These are phyloP conservation scores for Conus canariensis DNA, from an alignment of 2,888 invertebrate genomes.

Conservation along the genomic window DNA sequence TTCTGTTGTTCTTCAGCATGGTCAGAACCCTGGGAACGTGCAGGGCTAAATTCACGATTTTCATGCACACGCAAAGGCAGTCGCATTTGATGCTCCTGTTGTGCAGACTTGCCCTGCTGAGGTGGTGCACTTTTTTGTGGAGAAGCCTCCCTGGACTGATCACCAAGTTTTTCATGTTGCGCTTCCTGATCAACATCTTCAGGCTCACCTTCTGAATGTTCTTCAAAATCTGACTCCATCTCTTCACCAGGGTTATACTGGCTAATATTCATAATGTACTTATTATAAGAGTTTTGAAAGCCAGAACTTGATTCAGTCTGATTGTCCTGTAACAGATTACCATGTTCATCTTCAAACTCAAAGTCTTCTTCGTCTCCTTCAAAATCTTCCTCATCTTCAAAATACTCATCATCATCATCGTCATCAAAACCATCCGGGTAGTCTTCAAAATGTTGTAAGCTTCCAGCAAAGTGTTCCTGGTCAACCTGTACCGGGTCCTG, in stretches of 20 bases:
- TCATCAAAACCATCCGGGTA: neutral
- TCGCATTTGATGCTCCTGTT: neutral
- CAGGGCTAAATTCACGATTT: neutral
- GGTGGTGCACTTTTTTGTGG: neutral
- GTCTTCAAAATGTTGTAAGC: neutral
- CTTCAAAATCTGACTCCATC: neutral
- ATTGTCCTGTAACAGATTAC: neutral
- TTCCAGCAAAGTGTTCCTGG: neutral
- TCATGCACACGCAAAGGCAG: neutral
- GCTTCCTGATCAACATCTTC: neutral
- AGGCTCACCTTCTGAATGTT: neutral
- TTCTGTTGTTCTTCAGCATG: neutral
- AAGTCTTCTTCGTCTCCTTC: neutral
- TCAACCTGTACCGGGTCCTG: neutral
- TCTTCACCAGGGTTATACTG: neutral
- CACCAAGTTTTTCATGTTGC: neutral
- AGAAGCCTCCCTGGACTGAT: neutral
- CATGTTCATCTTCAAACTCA: neutral
- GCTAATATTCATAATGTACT: conserved; percentile 7
- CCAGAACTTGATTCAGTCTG: neutral
- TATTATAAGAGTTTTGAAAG: conserved; percentile 6
- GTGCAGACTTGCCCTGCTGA: neutral
- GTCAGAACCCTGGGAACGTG: neutral
- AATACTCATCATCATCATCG: neutral
- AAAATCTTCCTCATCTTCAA: conserved; percentile 2